Percentiles rank a stretch among this genome's conserved stretches.
phyloP scores from a whole-genome alignment of 2,797 vertebrate genomes.

The Sitta carolinensis region DNA sequence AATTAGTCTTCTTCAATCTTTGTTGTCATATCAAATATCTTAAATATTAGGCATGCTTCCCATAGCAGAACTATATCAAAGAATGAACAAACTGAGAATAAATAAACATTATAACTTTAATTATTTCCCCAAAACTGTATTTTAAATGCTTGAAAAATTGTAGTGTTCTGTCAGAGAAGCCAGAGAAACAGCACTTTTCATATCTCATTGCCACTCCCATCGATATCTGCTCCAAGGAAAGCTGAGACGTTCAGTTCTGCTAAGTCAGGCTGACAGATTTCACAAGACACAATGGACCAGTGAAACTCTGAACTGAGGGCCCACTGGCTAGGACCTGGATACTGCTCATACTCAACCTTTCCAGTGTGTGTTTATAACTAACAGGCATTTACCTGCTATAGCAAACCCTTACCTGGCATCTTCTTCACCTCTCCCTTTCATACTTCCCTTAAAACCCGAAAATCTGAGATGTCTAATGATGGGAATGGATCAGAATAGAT shows the following conservation, averaged over 20 bases:
- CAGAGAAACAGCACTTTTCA: not conserved
- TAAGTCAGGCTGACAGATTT: not conserved
- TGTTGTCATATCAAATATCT: not conserved
- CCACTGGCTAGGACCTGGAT: not conserved
- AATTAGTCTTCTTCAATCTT: not conserved
- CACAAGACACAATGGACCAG: not conserved
- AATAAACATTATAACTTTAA: not conserved
- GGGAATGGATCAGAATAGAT: not conserved
- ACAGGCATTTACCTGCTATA: not conserved
- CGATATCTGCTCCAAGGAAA: not conserved
- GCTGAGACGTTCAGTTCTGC: not conserved
- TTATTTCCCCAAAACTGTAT: not conserved
- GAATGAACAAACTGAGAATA: not conserved
- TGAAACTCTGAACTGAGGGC: not conserved
- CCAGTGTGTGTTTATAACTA: not conserved
- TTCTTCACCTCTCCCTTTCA: not conserved
- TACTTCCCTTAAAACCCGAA: not conserved
- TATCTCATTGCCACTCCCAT: not conserved
- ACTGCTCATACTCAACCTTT: not conserved
- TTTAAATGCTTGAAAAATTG: not conserved
- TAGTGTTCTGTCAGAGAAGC: not conserved
- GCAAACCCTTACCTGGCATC: not conserved
- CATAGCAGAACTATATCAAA: not conserved
- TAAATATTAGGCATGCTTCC: not conserved
- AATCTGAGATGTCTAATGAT: not conserved